phyloP scores from a whole-genome alignment of 2,888 invertebrate species.

The Lasioglossum zephyrum region DNA sequence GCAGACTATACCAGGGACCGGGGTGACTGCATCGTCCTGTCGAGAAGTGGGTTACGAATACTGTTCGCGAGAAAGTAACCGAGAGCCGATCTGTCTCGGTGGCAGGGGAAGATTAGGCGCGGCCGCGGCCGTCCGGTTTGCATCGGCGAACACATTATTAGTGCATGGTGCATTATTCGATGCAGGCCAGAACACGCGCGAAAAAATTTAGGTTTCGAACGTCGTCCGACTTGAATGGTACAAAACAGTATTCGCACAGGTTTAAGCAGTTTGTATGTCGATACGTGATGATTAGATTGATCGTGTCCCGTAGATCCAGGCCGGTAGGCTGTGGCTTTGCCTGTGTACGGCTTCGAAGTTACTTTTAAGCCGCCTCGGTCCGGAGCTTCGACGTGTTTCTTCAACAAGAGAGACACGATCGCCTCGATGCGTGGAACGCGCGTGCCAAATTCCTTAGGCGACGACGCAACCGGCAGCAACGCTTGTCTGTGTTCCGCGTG shows the following conservation, averaged over 20 bases:
- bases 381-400: not conserved
- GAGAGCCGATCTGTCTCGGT: constrained; percentile 51
- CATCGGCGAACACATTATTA: constrained; percentile 46
- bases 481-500: constrained; percentile 48
- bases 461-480: constrained; percentile 46
- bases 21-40: constrained; percentile 54
- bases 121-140: constrained; percentile 47
- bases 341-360: constrained; percentile 43
- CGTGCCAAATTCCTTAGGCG: constrained; percentile 69
- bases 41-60: constrained; percentile 70
- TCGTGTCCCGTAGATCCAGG: constrained; percentile 42
- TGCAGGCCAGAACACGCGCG: not conserved
- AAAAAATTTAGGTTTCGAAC: not conserved
- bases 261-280: not conserved
- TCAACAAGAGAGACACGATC: not conserved
- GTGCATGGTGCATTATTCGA: not conserved
- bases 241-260: not conserved
- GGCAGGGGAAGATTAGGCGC: constrained; percentile 61
- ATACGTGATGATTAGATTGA: not conserved
- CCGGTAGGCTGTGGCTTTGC: constrained; percentile 4
- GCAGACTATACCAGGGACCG: not conserved
- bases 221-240: not conserved
- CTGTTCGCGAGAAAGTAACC: constrained; percentile 68
- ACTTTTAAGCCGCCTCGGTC: not conserved
- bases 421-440: constrained; percentile 16